These are phyloP conservation scores for Callaeas wilsoni DNA, from an alignment of 2,113 vertebrate genomes.

Conservation along the genomic window DNA sequence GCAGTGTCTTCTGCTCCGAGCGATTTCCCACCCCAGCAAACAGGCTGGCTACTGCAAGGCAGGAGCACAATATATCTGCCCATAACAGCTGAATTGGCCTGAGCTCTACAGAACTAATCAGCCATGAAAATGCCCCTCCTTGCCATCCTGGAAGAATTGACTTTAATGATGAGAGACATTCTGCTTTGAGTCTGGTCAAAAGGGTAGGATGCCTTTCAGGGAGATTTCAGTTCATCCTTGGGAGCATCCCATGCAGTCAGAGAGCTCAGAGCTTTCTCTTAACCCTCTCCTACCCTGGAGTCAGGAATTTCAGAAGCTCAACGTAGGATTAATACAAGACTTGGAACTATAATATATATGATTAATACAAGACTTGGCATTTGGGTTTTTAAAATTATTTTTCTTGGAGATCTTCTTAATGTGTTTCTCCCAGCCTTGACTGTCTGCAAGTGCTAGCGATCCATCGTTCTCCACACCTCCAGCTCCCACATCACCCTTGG, in stretches of 20 bases:
- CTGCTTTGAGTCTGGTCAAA: neutral
- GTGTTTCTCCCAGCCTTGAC: neutral
- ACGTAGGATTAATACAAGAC: neutral
- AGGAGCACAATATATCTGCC: neutral
- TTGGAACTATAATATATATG: neutral
- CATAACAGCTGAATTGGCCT: neutral
- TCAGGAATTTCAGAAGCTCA: neutral
- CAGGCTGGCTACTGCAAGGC: neutral
- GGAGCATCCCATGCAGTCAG: neutral
- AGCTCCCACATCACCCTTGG: neutral
- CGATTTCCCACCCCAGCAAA: neutral
- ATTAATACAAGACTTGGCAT: neutral
- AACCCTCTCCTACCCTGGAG: neutral
- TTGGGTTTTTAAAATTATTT: neutral
- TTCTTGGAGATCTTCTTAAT: neutral
- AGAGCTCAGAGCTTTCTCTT: neutral
- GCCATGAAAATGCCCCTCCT: constrained; percentile 37
- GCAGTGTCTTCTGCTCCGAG: neutral
- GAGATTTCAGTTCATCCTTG: neutral
- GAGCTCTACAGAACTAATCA: constrained; percentile 10
- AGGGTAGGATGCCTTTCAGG: neutral
- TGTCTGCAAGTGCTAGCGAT: neutral
- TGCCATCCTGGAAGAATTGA: constrained; percentile 10
- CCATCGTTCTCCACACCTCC: neutral
- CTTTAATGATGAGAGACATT: constrained; percentile 28